phyloP scores from a whole-genome alignment of 2,888 invertebrate species.

The Lithophane leautieri region DNA sequence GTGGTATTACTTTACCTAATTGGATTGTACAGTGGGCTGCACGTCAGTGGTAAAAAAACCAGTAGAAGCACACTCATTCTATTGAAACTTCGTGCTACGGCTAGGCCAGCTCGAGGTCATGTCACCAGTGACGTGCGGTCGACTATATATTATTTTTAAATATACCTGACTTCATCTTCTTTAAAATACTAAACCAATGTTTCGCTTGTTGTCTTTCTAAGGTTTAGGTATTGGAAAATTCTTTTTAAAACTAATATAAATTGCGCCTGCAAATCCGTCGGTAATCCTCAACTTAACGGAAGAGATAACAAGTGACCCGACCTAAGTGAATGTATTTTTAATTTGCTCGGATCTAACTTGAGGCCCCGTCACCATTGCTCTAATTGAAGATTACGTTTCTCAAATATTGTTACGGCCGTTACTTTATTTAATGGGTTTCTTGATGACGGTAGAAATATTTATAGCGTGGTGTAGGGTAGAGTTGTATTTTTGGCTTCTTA shows the following conservation, averaged over 20 bases:
- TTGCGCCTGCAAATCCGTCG: slow-evolving; percentile 30
- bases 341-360: slow-evolving; percentile 60
- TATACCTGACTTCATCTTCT: not conserved
- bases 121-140: not conserved
- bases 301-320: slow-evolving; percentile 60
- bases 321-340: slow-evolving; percentile 69
- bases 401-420: slow-evolving; percentile 53
- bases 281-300: slow-evolving; percentile 38
- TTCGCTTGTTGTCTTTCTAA: slow-evolving; percentile 20
- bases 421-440: slow-evolving; percentile 53
- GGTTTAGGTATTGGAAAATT: slow-evolving; percentile 24
- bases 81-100: not conserved
- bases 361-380: slow-evolving; percentile 55
- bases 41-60: not conserved
- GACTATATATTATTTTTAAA: not conserved
- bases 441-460: slow-evolving; percentile 22
- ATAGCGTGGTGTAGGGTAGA: not conserved
- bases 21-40: not conserved
- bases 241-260: slow-evolving; percentile 42
- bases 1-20: not conserved
- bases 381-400: slow-evolving; percentile 63
- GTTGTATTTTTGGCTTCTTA: not conserved
- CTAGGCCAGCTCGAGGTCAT: not conserved
- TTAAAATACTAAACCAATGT: slow-evolving; percentile 5
- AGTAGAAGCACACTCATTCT: not conserved